Conservation (phyloP, 1,140 invertebrate species). For the Polypedilum vanderplanki region DNA sequence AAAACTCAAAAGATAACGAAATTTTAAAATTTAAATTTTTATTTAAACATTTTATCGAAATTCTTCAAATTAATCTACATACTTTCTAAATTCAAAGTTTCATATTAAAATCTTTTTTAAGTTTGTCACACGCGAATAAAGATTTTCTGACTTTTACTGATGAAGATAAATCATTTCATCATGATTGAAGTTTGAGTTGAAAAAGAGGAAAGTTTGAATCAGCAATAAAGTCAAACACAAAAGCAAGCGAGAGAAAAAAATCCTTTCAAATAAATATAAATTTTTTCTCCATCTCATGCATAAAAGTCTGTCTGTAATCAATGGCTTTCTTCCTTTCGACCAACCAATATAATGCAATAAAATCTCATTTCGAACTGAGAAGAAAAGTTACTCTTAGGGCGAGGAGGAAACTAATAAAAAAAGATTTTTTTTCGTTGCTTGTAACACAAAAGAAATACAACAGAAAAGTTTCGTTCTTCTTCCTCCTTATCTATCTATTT, state of each 20-base stretch:
- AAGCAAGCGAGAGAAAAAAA: neutral
- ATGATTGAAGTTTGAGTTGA: too few relatives aligned
- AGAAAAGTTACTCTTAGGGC: neutral
- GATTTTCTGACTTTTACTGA: too few relatives aligned
- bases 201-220: constrained; percentile 33
- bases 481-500: constrained; percentile 8
- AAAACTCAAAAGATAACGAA: too few relatives aligned
- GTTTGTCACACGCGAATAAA: too few relatives aligned
- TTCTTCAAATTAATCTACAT: too few relatives aligned
- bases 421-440: constrained; percentile 13
- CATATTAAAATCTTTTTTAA: too few relatives aligned
- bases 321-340: neutral
- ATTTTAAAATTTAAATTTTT: too few relatives aligned
- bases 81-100: too few relatives aligned
- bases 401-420: constrained; percentile 19
- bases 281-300: neutral
- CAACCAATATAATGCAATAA: constrained; percentile 18
- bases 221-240: neutral
- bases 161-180: too few relatives aligned
- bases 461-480: neutral
- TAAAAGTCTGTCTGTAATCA: constrained; percentile 12
- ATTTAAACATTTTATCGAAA: too few relatives aligned
- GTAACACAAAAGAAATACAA: constrained; percentile 3
- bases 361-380: constrained; percentile 1
- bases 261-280: constrained; percentile 2